Evolutionary conservation across 35 echinoderm and acorn worm species (phyloP), one percentile per base, ranked within the genome.

Genomic region (Chiridota heheva): DNA sequence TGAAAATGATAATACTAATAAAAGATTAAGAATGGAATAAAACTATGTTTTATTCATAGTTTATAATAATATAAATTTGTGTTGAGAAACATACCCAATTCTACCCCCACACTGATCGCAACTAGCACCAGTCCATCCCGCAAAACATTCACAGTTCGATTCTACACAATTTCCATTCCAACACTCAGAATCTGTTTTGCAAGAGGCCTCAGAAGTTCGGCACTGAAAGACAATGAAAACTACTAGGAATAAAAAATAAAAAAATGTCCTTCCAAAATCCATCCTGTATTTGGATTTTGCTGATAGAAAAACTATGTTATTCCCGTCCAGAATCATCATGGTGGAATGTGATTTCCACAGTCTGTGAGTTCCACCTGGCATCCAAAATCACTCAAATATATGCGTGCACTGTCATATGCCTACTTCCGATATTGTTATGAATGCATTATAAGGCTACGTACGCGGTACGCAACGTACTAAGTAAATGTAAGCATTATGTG

Each of bases 31-130:
- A n/a, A n/a, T n/a, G n/a, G n/a, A n/a, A n/a, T n/a, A n/a, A n/a
- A n/a, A n/a, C n/a, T n/a, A n/a, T n/a, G n/a, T n/a, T n/a, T n/a
- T n/a, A n/a, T n/a, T n/a, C n/a, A n/a, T n/a, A n/a, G n/a, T n/a
- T n/a, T n/a, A n/a, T n/a, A n/a, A n/a, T n/a, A n/a, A n/a, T n/a
- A n/a, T n/a, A n/a, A n/a, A n/a, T n/a, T n/a, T n/a, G n/a, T n/a
- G n/a, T n/a, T n/a, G n/a, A 51, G 47, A 10, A 1, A 72, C 84
- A 53, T 69, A 87, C 85, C 85, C 35, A 22, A 65, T 44, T 56
- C 85, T 78, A 12, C 85, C 85, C 33, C 44, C 74, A 61, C 85
- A 87, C 57, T 87, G 85, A 49, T 87, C 85, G 36, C 85, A 87
- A 15, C 58, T 66, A 27, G n/a, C 46, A 20, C 85, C 85, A 32